A percentile compares a stretch with the other conserved stretches of the same genome.
Conservation (phyloP, 1,140 invertebrate genomes). For the Drosophila mayri region DNA sequence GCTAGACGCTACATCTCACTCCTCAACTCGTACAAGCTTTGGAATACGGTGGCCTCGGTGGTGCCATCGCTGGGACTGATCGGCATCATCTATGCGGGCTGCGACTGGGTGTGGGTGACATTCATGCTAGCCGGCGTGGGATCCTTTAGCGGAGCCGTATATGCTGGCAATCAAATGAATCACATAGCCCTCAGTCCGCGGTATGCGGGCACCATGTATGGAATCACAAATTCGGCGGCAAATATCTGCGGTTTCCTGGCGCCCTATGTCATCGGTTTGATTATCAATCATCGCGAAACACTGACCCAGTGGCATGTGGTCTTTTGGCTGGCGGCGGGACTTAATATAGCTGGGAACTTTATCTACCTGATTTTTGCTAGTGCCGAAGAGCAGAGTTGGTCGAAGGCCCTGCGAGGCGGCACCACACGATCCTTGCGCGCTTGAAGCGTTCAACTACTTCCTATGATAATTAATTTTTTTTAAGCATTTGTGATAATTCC, state of each 20-base stretch:
- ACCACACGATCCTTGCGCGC: slow-evolving; percentile 29
- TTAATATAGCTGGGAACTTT: slow-evolving; percentile 91
- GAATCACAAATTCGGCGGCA: slow-evolving; percentile 94
- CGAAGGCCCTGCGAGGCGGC: slow-evolving; percentile 44
- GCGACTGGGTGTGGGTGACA: slow-evolving; percentile 89
- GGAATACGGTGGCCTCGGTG: slow-evolving; percentile 91
- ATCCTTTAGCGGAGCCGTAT: slow-evolving; percentile 90
- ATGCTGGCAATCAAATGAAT: slow-evolving; percentile 94
- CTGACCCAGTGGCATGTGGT: slow-evolving; percentile 94
- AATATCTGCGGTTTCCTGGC: slow-evolving; percentile 95
- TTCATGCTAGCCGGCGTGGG: slow-evolving; percentile 90
- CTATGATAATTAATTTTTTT: slow-evolving; percentile 13
- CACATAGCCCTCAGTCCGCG: slow-evolving; percentile 94
- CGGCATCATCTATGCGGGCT: slow-evolving; percentile 91
- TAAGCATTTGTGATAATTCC: slow-evolving; percentile 59
- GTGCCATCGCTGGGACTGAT: slow-evolving; percentile 91
- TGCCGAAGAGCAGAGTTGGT: slow-evolving; percentile 93
- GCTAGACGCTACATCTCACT: slow-evolving; percentile 88
- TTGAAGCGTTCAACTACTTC: slow-evolving; percentile 26
- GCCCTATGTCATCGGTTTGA: slow-evolving; percentile 91
- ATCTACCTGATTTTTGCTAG: slow-evolving; percentile 94
- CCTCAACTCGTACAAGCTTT: slow-evolving; percentile 90
- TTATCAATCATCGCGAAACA: slow-evolving; percentile 92
- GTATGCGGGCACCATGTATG: slow-evolving; percentile 94
- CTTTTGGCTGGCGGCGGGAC: slow-evolving; percentile 93